Evolutionary conservation across 2,888 invertebrate species (phyloP), one percentile per base, ranked within the genome.

Genomic region (Dryococelus australis): DNA sequence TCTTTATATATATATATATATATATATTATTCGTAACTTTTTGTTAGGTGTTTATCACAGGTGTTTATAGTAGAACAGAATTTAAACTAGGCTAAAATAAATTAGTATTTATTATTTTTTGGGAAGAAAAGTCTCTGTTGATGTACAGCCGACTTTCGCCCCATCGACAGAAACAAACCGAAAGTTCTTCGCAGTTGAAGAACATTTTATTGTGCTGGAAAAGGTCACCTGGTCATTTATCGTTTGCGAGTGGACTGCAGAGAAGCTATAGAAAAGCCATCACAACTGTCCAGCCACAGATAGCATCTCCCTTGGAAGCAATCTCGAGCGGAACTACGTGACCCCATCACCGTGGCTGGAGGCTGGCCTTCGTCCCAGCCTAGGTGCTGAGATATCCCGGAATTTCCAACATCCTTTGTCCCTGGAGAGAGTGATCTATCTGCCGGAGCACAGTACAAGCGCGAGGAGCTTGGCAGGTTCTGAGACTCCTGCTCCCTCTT

Each of bases 211-310:
- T 24, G 65, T 65, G 65, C 6, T 65, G n/a, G n/a, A 20, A 47
- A 20, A 20, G 6, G 65, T 65, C n/a, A 65, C 65, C 20, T 16
- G 65, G 65, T 65, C n/a, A 65, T 65, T n/a, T 0, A n/a, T 65
- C n/a, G n/a, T 65, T 20, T 20, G 65, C n/a, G 65, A 65, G 65
- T 65, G 65, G n/a, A 65, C 65, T 65, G n/a, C 65, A 65, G 65
- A 24, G 8, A 20, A 65, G 65, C 65, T 65, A 65, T n/a, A 65
- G 65, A 16, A 65, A 65, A n/a, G 65, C 65, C 24, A 65, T 65
- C 65, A 65, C 65, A 65, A 65, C 65, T 65, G 65, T 65, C 65
- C 65, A 65, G 65, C 65, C 8, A n/a, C 65, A 65, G 65, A 65
- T 65, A 65, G 65, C 65, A 65, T 65, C 65, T 65, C 65, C 16